Conservation (phyloP, 2,113 vertebrate species). For the Pomatostomus ruficeps region DNA sequence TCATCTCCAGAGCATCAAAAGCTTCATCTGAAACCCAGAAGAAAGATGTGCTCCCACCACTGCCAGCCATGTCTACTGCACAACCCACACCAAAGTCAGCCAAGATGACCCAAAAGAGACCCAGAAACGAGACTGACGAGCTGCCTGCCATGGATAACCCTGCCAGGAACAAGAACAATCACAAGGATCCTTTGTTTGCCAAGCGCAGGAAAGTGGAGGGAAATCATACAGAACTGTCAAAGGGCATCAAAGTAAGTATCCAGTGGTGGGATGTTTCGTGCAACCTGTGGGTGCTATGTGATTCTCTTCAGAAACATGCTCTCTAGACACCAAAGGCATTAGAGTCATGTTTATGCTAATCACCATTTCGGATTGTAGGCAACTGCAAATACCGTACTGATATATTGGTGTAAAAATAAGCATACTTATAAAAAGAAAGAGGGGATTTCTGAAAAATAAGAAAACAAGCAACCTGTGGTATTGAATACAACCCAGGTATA, state of each 20-base stretch:
- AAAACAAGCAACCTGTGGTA: not conserved
- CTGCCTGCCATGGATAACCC: slow-evolving; percentile 15
- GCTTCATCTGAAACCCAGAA: slow-evolving; percentile 61
- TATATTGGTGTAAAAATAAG: not conserved
- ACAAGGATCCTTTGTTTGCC: slow-evolving; percentile 37
- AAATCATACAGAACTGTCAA: slow-evolving; percentile 33
- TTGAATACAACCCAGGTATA: not conserved
- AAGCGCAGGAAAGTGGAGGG: slow-evolving; percentile 77
- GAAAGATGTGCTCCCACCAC: slow-evolving; percentile 37
- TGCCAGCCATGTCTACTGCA: not conserved
- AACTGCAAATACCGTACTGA: not conserved
- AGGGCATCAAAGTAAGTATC: slow-evolving; percentile 66
- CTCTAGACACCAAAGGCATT: not conserved
- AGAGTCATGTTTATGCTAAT: not conserved
- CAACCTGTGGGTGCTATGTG: accelerated
- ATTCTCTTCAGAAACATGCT: not conserved
- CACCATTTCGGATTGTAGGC: not conserved
- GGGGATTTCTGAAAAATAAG: not conserved
- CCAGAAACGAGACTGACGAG: slow-evolving; percentile 34
- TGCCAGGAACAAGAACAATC: slow-evolving; percentile 47
- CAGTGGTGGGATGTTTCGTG: accelerated
- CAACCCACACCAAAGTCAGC: slow-evolving; percentile 51
- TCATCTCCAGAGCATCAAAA: slow-evolving; percentile 63
- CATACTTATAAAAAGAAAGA: not conserved
- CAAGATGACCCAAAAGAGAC: slow-evolving; percentile 67